Evolutionary conservation across 2,113 vertebrate genomes (phyloP).

Genomic region (Podarcis cretensis): DNA sequence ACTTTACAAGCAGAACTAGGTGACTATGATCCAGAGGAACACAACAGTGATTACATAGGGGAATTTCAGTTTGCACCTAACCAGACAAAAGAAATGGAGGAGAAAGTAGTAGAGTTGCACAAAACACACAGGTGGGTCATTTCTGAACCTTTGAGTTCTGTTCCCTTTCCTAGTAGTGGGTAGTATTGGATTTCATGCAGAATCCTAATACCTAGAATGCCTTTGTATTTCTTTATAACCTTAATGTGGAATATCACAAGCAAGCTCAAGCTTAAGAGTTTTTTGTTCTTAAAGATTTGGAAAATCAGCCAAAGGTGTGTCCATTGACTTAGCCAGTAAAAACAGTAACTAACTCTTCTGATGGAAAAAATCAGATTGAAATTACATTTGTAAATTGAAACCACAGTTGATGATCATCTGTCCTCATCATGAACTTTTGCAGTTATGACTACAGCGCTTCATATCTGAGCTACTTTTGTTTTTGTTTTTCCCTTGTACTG

Average conservation of each 20-base stretch:
- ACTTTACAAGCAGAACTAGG: slow-evolving; percentile 91
- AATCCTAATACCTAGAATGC: neutral
- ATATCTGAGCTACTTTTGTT: neutral
- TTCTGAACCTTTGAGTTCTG: neutral
- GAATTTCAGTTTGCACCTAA: slow-evolving; percentile 90
- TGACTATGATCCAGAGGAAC: slow-evolving; percentile 89
- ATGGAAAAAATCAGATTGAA: neutral
- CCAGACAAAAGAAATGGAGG: slow-evolving; percentile 96
- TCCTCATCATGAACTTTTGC: neutral
- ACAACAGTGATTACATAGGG: slow-evolving; percentile 80
- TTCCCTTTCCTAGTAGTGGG: neutral
- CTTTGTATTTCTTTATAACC: neutral
- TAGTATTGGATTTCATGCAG: neutral
- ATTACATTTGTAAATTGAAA: neutral
- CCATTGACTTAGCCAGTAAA: neutral
- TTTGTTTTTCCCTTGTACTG: neutral
- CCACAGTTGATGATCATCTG: neutral
- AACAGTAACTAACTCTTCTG: neutral
- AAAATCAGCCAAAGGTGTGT: neutral
- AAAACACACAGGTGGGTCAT: slow-evolving; percentile 89
- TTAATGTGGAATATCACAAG: neutral
- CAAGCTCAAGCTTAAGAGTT: neutral
- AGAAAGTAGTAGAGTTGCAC: slow-evolving; percentile 94
- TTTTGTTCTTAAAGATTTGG: neutral
- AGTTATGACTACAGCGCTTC: neutral